phyloP scores from a whole-genome alignment of 2,113 vertebrate species.

The Phaethon lepturus region DNA sequence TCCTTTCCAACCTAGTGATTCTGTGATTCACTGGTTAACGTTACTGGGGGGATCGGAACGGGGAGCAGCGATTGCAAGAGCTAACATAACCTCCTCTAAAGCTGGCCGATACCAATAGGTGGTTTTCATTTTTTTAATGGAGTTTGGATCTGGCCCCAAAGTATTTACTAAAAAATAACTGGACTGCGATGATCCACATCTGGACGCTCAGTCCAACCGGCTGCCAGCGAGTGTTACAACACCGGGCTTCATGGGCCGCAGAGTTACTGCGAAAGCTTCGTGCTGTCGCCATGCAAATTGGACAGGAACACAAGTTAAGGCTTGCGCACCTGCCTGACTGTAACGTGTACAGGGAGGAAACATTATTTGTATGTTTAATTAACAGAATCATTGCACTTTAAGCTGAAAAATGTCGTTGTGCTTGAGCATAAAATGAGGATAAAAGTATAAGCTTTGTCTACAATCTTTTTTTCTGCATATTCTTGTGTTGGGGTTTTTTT shows the following conservation, averaged over 20 bases:
- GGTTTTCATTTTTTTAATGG: background rate
- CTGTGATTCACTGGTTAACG: background rate
- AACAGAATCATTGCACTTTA: background rate
- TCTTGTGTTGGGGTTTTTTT: background rate
- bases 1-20: no score
- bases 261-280: background rate
- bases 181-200: background rate
- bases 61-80: background rate
- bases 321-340: background rate
- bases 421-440: background rate
- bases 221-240: background rate
- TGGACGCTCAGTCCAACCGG: background rate
- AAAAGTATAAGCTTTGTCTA: background rate
- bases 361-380: background rate
- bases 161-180: background rate
- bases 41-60: background rate
- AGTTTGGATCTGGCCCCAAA: background rate
- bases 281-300: background rate
- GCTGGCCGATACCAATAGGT: background rate
- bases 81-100: background rate
- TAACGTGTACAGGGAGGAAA: background rate
- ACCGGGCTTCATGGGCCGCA: background rate
- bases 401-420: background rate
- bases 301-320: rapidly evolving
- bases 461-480: background rate